A percentile compares a stretch with the other conserved stretches of the same genome.
These are phyloP conservation scores for Tyto alba DNA, from an alignment of 2,113 vertebrate species.

Conservation along the genomic window DNA sequence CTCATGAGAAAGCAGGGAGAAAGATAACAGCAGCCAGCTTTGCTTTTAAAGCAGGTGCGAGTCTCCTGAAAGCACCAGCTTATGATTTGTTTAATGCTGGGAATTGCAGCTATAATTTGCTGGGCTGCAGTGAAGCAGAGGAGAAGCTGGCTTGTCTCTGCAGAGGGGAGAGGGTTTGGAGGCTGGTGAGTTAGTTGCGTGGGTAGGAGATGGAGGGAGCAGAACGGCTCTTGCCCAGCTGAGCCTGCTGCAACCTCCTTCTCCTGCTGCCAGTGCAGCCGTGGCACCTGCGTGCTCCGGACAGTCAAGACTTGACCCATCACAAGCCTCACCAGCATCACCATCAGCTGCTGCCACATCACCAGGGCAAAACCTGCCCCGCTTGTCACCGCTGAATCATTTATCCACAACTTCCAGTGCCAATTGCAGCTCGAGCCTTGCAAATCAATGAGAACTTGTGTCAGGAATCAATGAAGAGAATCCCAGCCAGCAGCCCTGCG, in stretches of 20 bases:
- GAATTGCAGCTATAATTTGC: neutral
- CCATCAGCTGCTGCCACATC: neutral
- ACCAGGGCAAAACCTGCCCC: neutral
- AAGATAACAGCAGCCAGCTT: neutral
- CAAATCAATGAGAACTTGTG: neutral
- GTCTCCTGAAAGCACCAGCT: neutral
- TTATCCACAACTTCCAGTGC: neutral
- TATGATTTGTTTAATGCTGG: neutral
- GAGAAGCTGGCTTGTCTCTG: neutral
- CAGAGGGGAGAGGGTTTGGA: neutral
- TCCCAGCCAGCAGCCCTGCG: neutral
- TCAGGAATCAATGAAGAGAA: neutral
- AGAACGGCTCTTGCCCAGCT: accelerated
- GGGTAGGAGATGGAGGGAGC: neutral
- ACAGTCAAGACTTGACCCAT: neutral
- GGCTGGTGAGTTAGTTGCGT: neutral
- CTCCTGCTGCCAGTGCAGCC: accelerated
- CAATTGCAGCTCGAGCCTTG: accelerated
- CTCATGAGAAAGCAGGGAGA: neutral
- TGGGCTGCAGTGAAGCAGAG: neutral
- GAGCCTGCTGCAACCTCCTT: neutral
- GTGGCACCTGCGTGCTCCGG: accelerated
- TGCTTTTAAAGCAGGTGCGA: neutral
- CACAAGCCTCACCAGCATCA: neutral
- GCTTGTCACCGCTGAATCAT: neutral